phyloP scores from a whole-genome alignment of 1,140 invertebrate genomes.

The Zelostemma sp. region DNA sequence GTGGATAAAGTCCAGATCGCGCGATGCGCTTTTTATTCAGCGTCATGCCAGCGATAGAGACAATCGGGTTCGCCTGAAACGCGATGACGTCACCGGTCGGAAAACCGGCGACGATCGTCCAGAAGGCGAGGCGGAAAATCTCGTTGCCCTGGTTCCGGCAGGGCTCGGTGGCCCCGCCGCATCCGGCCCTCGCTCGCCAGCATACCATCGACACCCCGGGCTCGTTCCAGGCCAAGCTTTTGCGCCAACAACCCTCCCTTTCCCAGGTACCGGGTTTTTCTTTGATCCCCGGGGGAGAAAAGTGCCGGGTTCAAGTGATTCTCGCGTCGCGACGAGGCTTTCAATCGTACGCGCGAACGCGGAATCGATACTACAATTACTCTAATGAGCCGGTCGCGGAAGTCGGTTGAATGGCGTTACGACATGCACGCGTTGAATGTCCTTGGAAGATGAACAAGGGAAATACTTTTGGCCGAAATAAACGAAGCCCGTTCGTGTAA shows the following conservation, averaged over 20 bases:
- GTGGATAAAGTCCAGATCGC: conserved; percentile 11
- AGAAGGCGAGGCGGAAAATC: conserved; percentile 85
- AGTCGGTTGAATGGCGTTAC: conserved; percentile 2
- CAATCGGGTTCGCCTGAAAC: neutral
- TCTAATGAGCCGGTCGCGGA: conserved; percentile 16
- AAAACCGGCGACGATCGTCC: conserved; percentile 70
- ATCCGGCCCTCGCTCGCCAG: conserved; percentile 81
- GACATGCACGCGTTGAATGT: neutral
- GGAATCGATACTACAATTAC: conserved; percentile 26
- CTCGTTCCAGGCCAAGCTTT: conserved; percentile 80
- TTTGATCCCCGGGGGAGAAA: neutral
- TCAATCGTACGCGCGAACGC: neutral
- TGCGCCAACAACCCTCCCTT: conserved; percentile 73
- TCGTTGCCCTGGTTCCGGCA: conserved; percentile 91
- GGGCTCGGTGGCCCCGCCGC: conserved; percentile 77
- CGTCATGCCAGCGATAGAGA: neutral
- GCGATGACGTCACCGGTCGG: conserved; percentile 68
- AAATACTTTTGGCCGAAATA: conserved; percentile 5
- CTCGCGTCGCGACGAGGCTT: too few species aligned
- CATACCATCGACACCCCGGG: conserved; percentile 91
- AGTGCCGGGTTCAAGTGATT: too few species aligned
- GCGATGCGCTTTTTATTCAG: neutral
- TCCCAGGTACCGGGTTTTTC: conserved; percentile 67
- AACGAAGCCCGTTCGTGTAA: conserved; percentile 28
- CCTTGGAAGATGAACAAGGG: neutral